Percentiles rank a stretch among this genome's conserved stretches.
phyloP scores from a whole-genome alignment of 2,888 invertebrate genomes.

The Anoplius nigerrimus region DNA sequence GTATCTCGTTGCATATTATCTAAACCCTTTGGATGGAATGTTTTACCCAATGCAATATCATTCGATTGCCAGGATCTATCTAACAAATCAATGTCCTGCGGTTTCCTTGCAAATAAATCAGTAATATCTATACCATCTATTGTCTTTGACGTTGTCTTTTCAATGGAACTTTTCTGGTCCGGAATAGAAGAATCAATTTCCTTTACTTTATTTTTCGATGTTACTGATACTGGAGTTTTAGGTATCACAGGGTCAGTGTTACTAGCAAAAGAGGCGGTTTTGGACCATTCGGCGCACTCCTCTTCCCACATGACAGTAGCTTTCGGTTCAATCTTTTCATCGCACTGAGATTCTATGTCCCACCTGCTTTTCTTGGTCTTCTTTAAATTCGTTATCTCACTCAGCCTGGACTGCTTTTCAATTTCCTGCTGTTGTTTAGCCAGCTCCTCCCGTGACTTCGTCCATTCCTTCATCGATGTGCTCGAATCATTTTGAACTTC shows the following conservation, averaged over 20 bases:
- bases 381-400: constrained; percentile 27
- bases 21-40: neutral
- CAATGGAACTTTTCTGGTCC: constrained; percentile 17
- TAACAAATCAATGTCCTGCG: constrained; percentile 35
- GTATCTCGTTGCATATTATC: constrained; percentile 19
- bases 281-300: constrained; percentile 55
- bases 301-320: constrained; percentile 57
- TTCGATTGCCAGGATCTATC: constrained; percentile 41
- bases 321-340: constrained; percentile 59
- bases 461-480: neutral
- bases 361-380: constrained; percentile 65
- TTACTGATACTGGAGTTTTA: constrained; percentile 19
- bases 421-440: neutral
- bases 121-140: constrained; percentile 23
- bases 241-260: constrained; percentile 19
- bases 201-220: constrained; percentile 25
- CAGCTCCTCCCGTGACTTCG: constrained; percentile 8
- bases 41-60: constrained; percentile 3
- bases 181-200: constrained; percentile 11
- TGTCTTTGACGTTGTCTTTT: neutral
- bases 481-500: constrained; percentile 10
- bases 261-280: constrained; percentile 34
- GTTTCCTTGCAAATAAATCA: constrained; percentile 39
- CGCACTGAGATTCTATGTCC: constrained; percentile 64
- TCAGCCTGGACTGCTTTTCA: constrained; percentile 16